phyloP scores from a whole-genome alignment of 2,113 vertebrate genomes.

The Notarius lentiginosus region DNA sequence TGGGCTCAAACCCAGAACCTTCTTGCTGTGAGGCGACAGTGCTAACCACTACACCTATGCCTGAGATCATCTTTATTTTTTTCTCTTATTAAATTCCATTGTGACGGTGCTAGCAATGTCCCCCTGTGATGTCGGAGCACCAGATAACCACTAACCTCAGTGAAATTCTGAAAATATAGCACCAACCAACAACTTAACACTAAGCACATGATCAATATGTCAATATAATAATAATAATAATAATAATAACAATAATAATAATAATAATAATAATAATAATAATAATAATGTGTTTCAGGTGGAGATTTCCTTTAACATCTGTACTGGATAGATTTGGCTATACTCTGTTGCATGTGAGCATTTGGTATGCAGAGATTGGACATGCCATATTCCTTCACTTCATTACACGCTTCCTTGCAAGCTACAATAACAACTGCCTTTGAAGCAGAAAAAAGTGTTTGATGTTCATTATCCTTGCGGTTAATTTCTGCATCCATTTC shows the following conservation, averaged over 20 bases:
- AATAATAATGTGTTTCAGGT: neutral
- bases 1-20: no score
- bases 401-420: conserved; percentile 73
- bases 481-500: conserved; percentile 49
- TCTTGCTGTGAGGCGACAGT: no score
- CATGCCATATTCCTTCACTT: conserved; percentile 66
- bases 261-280: neutral
- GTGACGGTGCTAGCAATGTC: neutral
- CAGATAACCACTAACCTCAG: neutral
- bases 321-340: conserved; percentile 52
- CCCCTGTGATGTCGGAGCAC: neutral
- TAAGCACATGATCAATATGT: no score
- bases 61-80: neutral
- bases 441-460: conserved; percentile 58
- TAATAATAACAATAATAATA: no score
- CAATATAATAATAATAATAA: neutral
- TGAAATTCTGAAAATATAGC: neutral
- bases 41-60: no score
- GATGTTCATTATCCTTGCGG: conserved; percentile 73
- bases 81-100: neutral
- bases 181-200: neutral
- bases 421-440: conserved; percentile 65
- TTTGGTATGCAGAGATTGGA: conserved; percentile 56
- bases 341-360: conserved; percentile 34
- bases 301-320: neutral